phyloP scores from a whole-genome alignment of 2,113 vertebrate species.

The Sphaerodactylus townsendi region DNA sequence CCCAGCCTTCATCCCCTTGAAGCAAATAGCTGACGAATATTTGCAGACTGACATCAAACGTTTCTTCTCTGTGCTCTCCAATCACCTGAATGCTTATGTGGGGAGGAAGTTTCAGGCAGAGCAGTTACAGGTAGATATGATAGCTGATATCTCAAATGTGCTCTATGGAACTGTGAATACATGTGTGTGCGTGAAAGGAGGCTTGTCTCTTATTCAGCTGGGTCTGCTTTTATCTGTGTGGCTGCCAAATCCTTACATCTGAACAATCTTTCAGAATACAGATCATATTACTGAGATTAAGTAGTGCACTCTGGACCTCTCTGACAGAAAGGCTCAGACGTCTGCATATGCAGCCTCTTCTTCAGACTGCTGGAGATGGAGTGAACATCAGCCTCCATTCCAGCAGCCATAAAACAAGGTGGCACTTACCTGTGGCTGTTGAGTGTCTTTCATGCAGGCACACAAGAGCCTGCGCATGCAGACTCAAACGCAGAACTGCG shows the following conservation, averaged over 20 bases:
- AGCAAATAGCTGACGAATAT: conserved; percentile 57
- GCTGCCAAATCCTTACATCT: background rate
- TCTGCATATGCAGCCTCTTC: no score
- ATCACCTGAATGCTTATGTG: conserved; percentile 70
- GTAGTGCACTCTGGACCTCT: background rate
- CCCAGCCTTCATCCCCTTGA: conserved; percentile 73
- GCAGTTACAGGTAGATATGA: conserved; percentile 68
- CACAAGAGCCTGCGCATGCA: no score
- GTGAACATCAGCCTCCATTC: no score
- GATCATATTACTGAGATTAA: background rate
- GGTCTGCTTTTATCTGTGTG: no score
- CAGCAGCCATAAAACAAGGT: no score
- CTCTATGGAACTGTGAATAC: no score
- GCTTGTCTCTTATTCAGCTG: background rate
- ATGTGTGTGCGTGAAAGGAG: background rate
- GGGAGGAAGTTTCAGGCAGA: conserved; percentile 75
- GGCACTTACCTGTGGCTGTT: no score
- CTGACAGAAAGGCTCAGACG: background rate
- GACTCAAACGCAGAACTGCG: no score
- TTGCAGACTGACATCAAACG: conserved; percentile 58
- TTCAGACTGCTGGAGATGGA: no score
- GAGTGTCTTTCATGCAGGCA: no score
- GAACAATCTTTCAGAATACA: background rate
- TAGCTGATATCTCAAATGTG: rapidly evolving
- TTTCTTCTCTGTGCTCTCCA: conserved; percentile 58